Conservation (phyloP, 2,113 vertebrate genomes). For the Saccopteryx leptura region DNA sequence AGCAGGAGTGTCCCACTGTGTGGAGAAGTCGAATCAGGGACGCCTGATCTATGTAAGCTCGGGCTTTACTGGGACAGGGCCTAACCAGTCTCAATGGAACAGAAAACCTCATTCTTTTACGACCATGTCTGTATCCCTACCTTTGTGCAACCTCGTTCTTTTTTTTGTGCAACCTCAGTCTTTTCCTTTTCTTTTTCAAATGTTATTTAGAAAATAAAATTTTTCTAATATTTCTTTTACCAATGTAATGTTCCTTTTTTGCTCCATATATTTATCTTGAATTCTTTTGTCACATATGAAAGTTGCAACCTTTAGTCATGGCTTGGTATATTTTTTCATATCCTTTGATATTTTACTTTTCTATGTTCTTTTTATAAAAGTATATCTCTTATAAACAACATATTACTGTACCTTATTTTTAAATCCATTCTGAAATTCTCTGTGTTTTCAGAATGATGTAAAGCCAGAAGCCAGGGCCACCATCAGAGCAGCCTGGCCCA, state of each 20-base stretch:
- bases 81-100: not conserved
- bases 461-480: too few species aligned
- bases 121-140: rapidly evolving
- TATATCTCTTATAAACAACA: not conserved
- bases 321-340: not conserved
- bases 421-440: not conserved
- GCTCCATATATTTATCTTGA: slow-evolving; percentile 10
- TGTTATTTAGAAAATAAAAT: too few species aligned
- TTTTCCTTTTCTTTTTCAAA: too few species aligned
- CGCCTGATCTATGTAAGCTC: too few species aligned
- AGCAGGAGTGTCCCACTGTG: too few species aligned
- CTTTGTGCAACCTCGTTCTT: rapidly evolving
- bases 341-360: slow-evolving; percentile 15
- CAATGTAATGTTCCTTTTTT: not conserved
- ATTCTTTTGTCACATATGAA: not conserved
- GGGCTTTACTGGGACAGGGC: not conserved
- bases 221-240: not conserved
- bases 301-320: slow-evolving; percentile 19
- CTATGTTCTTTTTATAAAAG: not conserved
- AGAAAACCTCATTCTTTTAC: not conserved
- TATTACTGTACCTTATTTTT: slow-evolving; percentile 26
- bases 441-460: not conserved
- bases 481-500: too few species aligned
- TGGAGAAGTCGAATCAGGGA: too few species aligned
- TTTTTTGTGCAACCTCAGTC: not conserved